Conservation (phyloP, 2,113 vertebrate genomes). For the Elephantulus edwardii region DNA sequence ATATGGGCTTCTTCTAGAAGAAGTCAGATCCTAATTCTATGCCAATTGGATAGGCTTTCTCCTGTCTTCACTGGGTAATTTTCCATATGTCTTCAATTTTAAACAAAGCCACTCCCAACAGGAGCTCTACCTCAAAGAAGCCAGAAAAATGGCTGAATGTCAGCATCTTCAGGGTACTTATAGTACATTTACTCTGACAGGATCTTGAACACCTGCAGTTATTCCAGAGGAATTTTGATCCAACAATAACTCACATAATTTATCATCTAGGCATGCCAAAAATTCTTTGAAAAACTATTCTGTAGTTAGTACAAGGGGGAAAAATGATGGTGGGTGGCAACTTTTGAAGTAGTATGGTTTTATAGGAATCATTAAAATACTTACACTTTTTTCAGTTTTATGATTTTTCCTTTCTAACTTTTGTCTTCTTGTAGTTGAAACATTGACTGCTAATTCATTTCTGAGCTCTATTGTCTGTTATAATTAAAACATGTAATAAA, state of each 20-base stretch:
- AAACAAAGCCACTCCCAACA: conserved; percentile 59
- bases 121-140: conserved; percentile 59
- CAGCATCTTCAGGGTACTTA: conserved; percentile 56
- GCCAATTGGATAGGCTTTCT: conserved; percentile 55
- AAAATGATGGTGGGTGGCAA: conserved; percentile 50
- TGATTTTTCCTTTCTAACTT: background rate
- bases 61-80: conserved; percentile 50
- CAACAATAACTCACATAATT: conserved; percentile 69
- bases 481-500: background rate
- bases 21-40: conserved; percentile 50
- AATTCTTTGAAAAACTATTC: conserved; percentile 70
- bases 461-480: conserved; percentile 21
- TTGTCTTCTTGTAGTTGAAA: conserved; percentile 37
- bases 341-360: conserved; percentile 60
- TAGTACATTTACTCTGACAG: conserved; percentile 64
- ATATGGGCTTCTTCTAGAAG: conserved; percentile 39
- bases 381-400: conserved; percentile 10
- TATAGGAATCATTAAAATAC: conserved; percentile 30
- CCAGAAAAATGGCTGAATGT: conserved; percentile 59
- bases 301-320: conserved; percentile 45
- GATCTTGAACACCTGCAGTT: conserved; percentile 78
- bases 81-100: conserved; percentile 76
- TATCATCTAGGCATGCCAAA: conserved; percentile 75
- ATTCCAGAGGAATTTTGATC: conserved; percentile 81
- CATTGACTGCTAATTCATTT: conserved; percentile 21